These are phyloP conservation scores for Drosophila niveifrons DNA, from an alignment of 2,888 invertebrate genomes.

Conservation along the genomic window DNA sequence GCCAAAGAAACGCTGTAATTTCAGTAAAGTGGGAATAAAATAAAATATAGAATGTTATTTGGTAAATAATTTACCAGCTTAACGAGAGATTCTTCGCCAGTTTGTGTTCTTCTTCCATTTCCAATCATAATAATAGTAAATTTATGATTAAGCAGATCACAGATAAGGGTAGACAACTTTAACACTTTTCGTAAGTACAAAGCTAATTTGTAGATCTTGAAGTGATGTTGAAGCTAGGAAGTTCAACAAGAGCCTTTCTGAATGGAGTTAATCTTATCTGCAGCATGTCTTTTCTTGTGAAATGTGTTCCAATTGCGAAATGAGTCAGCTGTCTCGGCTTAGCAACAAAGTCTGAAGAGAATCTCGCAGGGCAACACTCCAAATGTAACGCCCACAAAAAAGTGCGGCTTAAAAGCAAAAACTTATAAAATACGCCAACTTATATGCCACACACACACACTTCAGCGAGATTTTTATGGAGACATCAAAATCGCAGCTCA, in stretches of 20 bases:
- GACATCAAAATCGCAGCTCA: constrained; percentile 61
- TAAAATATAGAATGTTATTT: constrained; percentile 26
- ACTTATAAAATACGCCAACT: constrained; percentile 61
- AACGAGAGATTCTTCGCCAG: constrained; percentile 1
- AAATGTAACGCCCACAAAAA: constrained; percentile 69
- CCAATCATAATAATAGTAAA: constrained; percentile 6
- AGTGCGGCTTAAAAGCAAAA: constrained; percentile 56
- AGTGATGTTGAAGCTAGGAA: background rate
- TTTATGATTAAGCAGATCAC: constrained; percentile 28
- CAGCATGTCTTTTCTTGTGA: background rate
- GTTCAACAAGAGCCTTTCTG: background rate
- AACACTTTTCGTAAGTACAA: background rate
- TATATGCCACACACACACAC: constrained; percentile 41
- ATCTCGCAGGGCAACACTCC: constrained; percentile 33
- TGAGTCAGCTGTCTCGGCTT: constrained; percentile 36
- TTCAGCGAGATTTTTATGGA: constrained; percentile 63
- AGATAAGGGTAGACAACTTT: background rate
- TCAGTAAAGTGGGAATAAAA: constrained; percentile 12
- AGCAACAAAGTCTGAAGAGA: constrained; percentile 27
- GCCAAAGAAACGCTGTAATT: too few relatives aligned
- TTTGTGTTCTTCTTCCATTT: background rate
- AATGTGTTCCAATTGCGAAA: constrained; percentile 2
- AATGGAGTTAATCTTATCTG: background rate
- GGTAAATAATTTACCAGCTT: constrained; percentile 28
- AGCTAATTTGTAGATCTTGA: background rate